Percentiles rank a stretch among this genome's conserved stretches.
Evolutionary conservation across 2,797 vertebrate genomes (phyloP).

Genomic region (Fistularia tabacaria): DNA sequence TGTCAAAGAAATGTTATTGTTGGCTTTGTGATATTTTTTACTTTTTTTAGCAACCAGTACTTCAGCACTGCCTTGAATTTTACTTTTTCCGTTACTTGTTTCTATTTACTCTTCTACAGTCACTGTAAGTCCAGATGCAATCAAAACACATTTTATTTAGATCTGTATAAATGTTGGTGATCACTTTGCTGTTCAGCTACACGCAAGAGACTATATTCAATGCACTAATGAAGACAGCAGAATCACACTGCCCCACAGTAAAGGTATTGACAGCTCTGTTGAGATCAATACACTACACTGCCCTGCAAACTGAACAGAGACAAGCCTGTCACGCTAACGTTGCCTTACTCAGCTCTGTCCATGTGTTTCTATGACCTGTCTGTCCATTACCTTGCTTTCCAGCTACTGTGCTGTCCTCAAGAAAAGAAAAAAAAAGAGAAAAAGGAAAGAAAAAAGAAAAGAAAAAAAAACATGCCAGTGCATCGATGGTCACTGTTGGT

Average conservation of each 20-base stretch:
- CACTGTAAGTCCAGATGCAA: slow-evolving; percentile 81
- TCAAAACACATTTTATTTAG: slow-evolving; percentile 71
- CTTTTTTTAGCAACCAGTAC: slow-evolving; percentile 79
- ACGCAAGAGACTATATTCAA: slow-evolving; percentile 73
- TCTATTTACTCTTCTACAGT: slow-evolving; percentile 76
- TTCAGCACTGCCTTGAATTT: slow-evolving; percentile 82
- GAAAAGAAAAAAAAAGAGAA: slow-evolving; percentile 27
- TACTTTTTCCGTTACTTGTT: slow-evolving; percentile 66
- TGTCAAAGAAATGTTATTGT: slow-evolving; percentile 75
- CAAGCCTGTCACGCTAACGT: slow-evolving; percentile 77
- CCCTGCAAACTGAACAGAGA: slow-evolving; percentile 77
- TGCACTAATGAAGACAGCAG: slow-evolving; percentile 75
- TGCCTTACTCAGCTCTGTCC: slow-evolving; percentile 81
- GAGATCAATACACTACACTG: slow-evolving; percentile 74
- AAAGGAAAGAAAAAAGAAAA: slow-evolving; percentile 24
- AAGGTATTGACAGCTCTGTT: slow-evolving; percentile 67
- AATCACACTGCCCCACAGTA: slow-evolving; percentile 70
- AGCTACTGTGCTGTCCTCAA: slow-evolving; percentile 70
- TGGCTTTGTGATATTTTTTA: slow-evolving; percentile 80
- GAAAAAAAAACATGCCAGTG: slow-evolving; percentile 63
- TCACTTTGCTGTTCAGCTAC: slow-evolving; percentile 72
- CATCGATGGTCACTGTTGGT: slow-evolving; percentile 75
- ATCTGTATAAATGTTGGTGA: slow-evolving; percentile 74
- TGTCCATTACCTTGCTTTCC: slow-evolving; percentile 75
- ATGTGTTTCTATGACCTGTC: slow-evolving; percentile 72